Conservation (phyloP, 2,888 invertebrate genomes). For the Apantesis nais region DNA sequence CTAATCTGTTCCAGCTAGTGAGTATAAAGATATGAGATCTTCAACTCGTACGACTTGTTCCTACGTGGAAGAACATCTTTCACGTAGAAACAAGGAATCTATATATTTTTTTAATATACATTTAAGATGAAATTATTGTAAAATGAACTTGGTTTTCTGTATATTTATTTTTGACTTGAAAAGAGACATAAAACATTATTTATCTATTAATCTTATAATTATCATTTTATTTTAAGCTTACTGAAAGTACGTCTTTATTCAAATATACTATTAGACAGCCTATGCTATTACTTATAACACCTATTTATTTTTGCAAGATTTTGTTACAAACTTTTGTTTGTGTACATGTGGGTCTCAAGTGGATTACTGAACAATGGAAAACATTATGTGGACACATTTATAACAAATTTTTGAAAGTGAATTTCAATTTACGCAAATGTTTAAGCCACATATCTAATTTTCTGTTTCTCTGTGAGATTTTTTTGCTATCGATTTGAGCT, state of each 20-base stretch:
- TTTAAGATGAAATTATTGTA: background rate
- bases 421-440: background rate
- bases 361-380: background rate
- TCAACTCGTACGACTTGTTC: too few species aligned
- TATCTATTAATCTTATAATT: background rate
- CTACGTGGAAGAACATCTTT: too few species aligned
- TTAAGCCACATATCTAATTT: too few species aligned
- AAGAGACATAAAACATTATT: too few species aligned
- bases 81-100: too few species aligned
- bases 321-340: background rate
- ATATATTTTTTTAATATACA: background rate
- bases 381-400: background rate
- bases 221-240: background rate
- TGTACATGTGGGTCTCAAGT: background rate
- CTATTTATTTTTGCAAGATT: background rate
- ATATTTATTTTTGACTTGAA: too few species aligned
- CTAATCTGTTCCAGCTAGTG: constrained; percentile 20
- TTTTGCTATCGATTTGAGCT: background rate
- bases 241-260: background rate
- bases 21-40: constrained; percentile 18
- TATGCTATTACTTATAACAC: background rate
- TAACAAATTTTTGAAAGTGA: background rate
- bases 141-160: too few species aligned
- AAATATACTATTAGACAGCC: background rate
- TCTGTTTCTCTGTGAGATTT: background rate